Percentiles rank a stretch among this genome's conserved stretches.
Evolutionary conservation across 1,140 invertebrate species (phyloP).

Genomic region (Papilio polyxenes): DNA sequence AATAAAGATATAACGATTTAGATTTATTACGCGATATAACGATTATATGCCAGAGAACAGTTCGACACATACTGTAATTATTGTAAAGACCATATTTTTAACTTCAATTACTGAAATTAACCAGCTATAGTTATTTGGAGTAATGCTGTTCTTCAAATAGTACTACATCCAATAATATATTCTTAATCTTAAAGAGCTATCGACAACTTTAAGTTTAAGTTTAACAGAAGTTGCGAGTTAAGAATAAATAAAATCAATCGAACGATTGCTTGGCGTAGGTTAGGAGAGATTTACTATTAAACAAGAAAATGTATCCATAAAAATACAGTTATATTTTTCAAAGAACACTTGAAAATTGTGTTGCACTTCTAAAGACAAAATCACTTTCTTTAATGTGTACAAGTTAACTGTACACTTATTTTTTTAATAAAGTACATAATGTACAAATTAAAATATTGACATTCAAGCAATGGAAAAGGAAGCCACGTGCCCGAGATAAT

Average conservation of each 20-base stretch:
- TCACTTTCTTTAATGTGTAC: too few species aligned
- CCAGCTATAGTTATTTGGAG: background rate
- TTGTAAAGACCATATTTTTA: too few species aligned
- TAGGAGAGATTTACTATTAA: too few species aligned
- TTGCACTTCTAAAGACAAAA: too few species aligned
- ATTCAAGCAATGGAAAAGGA: constrained; percentile 34
- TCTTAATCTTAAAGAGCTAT: background rate
- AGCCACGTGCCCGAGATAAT: constrained; percentile 35
- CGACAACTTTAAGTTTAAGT: background rate
- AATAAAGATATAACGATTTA: background rate
- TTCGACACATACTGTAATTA: background rate
- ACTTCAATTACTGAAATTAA: too few species aligned
- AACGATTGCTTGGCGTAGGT: too few species aligned
- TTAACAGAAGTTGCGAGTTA: background rate
- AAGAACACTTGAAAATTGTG: too few species aligned
- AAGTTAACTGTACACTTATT: background rate
- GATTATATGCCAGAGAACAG: background rate
- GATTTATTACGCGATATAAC: background rate
- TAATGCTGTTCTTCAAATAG: background rate
- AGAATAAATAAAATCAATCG: background rate
- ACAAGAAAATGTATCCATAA: too few species aligned
- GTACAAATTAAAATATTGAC: background rate
- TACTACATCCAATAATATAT: background rate
- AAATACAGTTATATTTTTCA: too few species aligned
- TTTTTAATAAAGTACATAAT: too few species aligned